Evolutionary conservation across 2,113 vertebrate genomes (phyloP).

Genomic region (Podarcis cretensis): DNA sequence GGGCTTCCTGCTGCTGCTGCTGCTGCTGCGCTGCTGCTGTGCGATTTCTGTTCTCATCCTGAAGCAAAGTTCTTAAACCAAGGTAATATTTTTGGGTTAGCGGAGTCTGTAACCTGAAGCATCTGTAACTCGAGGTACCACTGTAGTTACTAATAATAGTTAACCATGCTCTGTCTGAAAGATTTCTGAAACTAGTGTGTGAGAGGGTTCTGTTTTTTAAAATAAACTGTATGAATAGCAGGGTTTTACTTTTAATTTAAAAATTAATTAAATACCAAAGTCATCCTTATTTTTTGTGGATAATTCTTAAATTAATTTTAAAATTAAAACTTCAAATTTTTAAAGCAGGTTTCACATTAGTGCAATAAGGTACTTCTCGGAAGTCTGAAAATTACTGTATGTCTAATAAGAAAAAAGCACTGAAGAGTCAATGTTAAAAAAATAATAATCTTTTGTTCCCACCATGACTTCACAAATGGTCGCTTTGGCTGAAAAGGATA

Average conservation of each 20-base stretch:
- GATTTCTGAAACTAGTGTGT: background rate
- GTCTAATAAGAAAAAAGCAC: slow-evolving; percentile 42
- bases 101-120: no score
- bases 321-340: background rate
- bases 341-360: slow-evolving; percentile 16
- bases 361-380: background rate
- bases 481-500: slow-evolving; percentile 54
- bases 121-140: no score
- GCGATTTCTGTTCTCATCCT: no score
- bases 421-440: slow-evolving; percentile 32
- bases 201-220: background rate
- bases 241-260: background rate
- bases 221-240: background rate
- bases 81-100: no score
- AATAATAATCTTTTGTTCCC: slow-evolving; percentile 45
- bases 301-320: slow-evolving; percentile 6
- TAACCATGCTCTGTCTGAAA: background rate
- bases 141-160: background rate
- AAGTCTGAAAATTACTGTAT: slow-evolving; percentile 4
- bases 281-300: background rate
- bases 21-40: no score
- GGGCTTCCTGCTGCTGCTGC: no score
- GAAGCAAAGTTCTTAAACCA: no score
- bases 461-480: slow-evolving; percentile 40
- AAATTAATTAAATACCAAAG: background rate